phyloP scores from a whole-genome alignment of 2,113 vertebrate species.

The Corythaixoides concolor region DNA sequence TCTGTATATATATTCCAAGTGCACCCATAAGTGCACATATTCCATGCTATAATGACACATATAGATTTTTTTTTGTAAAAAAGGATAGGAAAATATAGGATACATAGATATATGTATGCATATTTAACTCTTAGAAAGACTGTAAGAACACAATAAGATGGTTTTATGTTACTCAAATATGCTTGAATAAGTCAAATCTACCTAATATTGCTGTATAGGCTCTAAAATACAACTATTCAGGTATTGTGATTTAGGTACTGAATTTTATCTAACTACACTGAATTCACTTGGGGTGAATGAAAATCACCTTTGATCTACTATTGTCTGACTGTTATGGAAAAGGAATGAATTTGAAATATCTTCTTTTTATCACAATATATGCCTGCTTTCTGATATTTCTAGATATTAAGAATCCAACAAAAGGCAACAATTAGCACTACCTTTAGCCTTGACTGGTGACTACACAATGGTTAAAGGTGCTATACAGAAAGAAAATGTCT shows the following conservation, averaged over 20 bases:
- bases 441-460: background rate
- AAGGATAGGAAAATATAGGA: background rate
- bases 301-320: background rate
- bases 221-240: background rate
- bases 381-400: background rate
- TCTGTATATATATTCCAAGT: background rate
- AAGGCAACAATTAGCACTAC: background rate
- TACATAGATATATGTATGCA: background rate
- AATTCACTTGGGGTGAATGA: background rate
- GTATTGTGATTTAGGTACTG: background rate
- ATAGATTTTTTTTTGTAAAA: background rate
- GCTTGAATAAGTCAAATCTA: background rate
- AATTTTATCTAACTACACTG: background rate
- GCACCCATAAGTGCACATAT: background rate
- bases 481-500: background rate
- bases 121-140: background rate
- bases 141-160: background rate
- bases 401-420: background rate
- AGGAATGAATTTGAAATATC: background rate
- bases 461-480: background rate
- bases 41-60: background rate
- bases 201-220: background rate
- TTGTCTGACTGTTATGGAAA: background rate
- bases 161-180: background rate
- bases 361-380: background rate